Conservation (phyloP, 2,113 vertebrate species). For the Perca fluviatilis region DNA sequence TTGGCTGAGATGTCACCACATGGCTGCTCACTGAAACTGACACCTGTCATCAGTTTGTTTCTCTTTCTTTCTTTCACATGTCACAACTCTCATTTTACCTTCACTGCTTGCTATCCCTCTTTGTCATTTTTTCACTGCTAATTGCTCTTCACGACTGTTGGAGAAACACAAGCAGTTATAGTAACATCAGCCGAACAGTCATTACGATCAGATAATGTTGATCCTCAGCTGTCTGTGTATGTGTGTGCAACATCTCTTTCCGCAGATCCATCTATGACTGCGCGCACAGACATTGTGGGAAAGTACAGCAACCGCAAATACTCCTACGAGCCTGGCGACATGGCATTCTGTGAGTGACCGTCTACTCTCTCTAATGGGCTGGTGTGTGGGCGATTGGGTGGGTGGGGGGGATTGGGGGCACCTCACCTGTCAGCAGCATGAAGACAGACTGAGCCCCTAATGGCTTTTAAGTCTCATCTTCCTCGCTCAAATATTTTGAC, state of each 20-base stretch:
- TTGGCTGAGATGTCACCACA: background rate
- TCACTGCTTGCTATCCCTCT: background rate
- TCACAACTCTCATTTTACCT: background rate
- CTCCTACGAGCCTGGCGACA: slow-evolving; percentile 72
- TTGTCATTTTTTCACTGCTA: background rate
- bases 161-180: background rate
- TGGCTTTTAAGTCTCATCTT: background rate
- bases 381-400: background rate
- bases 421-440: slow-evolving; percentile 11
- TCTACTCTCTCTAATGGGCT: slow-evolving; percentile 16
- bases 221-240: background rate
- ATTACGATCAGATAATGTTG: background rate
- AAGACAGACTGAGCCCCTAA: slow-evolving; percentile 15
- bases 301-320: slow-evolving; percentile 71
- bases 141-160: background rate
- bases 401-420: background rate
- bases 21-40: background rate
- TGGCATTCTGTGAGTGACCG: slow-evolving; percentile 75
- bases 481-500: slow-evolving; percentile 5
- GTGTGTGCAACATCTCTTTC: background rate
- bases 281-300: slow-evolving; percentile 77
- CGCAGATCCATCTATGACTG: slow-evolving; percentile 79
- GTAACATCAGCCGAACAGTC: background rate
- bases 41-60: background rate
- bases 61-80: background rate